These are phyloP conservation scores for Drosophila neonasuta DNA, from an alignment of 2,888 invertebrate species.

Conservation along the genomic window DNA sequence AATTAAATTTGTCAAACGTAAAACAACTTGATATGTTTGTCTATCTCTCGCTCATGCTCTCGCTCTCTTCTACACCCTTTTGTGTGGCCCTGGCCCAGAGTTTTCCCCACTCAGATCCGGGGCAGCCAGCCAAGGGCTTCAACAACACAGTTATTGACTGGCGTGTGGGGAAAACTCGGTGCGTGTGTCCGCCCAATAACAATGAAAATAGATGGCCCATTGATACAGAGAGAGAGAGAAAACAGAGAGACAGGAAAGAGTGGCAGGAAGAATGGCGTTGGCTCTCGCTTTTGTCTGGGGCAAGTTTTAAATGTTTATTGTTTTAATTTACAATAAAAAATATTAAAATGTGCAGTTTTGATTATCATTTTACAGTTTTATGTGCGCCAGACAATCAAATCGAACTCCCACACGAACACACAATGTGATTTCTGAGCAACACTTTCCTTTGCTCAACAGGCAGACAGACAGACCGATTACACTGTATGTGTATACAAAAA, in stretches of 20 bases:
- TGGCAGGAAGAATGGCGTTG: conserved; percentile 1
- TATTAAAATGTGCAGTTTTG: conserved; percentile 69
- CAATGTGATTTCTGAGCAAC: conserved; percentile 35
- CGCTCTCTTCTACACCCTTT: conserved; percentile 35
- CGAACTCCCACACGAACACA: conserved; percentile 10
- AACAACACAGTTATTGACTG: conserved; percentile 49
- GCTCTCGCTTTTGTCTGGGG: conserved; percentile 22
- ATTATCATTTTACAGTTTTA: conserved; percentile 69
- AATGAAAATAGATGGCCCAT: conserved; percentile 74
- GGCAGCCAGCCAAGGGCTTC: conserved; percentile 29
- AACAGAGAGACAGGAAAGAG: background rate
- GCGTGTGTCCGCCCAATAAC: conserved; percentile 65
- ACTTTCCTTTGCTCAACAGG: conserved; percentile 4
- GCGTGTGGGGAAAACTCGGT: conserved; percentile 22
- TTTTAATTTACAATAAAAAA: conserved; percentile 75
- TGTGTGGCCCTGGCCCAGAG: conserved; percentile 21
- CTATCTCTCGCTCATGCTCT: background rate
- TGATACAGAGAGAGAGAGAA: conserved; percentile 36
- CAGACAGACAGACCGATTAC: background rate
- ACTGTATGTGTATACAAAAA: background rate
- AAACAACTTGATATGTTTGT: conserved; percentile 71
- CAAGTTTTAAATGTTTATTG: conserved; percentile 70
- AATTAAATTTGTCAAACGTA: conserved; percentile 77
- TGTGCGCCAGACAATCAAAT: conserved; percentile 55
- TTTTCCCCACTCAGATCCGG: conserved; percentile 20